Evolutionary conservation across 2,888 invertebrate genomes (phyloP).

Genomic region (Spatulosminthurus flaviceps): DNA sequence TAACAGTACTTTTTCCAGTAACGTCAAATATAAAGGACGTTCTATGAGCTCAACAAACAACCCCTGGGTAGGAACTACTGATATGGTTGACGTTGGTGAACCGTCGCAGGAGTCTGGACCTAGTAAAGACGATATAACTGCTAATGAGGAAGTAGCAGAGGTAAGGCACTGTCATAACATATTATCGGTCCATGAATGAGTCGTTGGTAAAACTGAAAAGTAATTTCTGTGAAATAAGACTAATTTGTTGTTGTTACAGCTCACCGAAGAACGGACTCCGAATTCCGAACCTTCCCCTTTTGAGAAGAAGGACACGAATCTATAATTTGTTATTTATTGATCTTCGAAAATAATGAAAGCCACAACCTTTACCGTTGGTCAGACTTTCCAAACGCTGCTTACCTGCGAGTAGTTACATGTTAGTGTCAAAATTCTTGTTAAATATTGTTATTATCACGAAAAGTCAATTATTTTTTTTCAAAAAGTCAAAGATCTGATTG

Average conservation of each 20-base stretch:
- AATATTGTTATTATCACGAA: background rate
- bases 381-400: background rate
- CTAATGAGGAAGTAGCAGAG: background rate
- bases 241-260: background rate
- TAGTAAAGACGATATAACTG: background rate
- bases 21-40: constrained; percentile 11
- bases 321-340: background rate
- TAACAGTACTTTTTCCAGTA: background rate
- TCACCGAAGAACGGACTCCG: background rate
- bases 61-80: background rate
- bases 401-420: background rate
- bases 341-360: background rate
- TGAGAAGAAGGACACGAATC: constrained; percentile 1
- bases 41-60: constrained; percentile 26
- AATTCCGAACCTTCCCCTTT: background rate
- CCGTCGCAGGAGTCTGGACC: no score
- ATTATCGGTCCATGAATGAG: background rate
- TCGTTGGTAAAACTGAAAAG: no score
- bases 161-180: background rate
- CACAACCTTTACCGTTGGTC: background rate
- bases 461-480: no score
- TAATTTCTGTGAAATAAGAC: no score
- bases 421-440: background rate
- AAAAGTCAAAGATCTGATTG: no score
- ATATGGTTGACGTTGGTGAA: background rate